Base-by-base conservation (phyloP, 2,113 vertebrate species). In the Camelus dromedarius region DNA sequence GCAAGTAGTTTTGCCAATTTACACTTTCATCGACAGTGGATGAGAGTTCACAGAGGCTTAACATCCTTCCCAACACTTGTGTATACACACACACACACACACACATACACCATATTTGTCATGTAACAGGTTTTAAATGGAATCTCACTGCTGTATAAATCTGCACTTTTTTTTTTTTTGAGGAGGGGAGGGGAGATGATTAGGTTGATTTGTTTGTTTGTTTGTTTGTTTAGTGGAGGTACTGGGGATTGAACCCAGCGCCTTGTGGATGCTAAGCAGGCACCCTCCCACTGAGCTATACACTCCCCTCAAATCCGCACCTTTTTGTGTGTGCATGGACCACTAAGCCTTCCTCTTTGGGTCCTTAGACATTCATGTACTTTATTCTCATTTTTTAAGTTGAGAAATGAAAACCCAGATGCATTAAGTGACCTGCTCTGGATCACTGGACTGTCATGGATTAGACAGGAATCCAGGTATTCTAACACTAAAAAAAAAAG, bases 341-440 rank as follows among this genome's bases (percentile, higher is more conserved):
- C 83, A 73, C 50, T 46, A 73, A 56, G 30, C 3, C 52, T 93
- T 70, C 56, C 18, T 76, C 10, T 46, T 48, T 22, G 42, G 69
- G 28, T 18, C 38, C 15, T 81, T 72, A 26, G 30, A 28, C 19
- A 62, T 87, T 83, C 35, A 69, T 38, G 76, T 79, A 67, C 38
- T 66, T 76, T 35, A 89, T 26, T 82, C 24, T 87, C 26, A 69
- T 69, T 91, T 93, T 90, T 91, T 69, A 79, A 42, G 79, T 56
- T 86, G 46, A 92, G n/a, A 95, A 93, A 86, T 81, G 60, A 96
- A 83, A 84, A 46, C 4, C 19, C 24, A 24, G 13, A 30, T 14
- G 32, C 54, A 69, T 86, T 75, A 91, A 93, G 32, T 76, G 75
- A 54, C n/a, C 54, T 79, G 0, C 11, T 56, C 52, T 80, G 76